Conservation (phyloP, 2,888 invertebrate species). For the Hybos culiciformis region DNA sequence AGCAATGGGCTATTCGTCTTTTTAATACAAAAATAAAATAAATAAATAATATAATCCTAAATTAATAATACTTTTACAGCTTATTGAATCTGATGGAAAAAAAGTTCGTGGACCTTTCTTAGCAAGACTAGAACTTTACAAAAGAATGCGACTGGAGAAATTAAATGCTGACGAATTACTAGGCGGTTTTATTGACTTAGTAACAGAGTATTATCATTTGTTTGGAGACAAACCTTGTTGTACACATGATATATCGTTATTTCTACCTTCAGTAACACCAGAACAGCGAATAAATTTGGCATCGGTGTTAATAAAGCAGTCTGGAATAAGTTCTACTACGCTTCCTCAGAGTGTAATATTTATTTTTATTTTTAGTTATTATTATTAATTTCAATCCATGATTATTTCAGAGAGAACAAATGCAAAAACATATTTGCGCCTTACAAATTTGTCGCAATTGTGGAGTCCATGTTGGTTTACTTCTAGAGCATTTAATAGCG, state of each 20-base stretch:
- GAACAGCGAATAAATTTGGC: conserved; percentile 45
- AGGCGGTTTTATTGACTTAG: conserved; percentile 52
- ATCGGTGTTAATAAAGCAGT: conserved; percentile 45
- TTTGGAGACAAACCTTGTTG: conserved; percentile 83
- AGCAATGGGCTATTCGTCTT: too few species aligned
- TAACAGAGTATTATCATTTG: conserved; percentile 59
- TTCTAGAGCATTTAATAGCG: conserved; percentile 40
- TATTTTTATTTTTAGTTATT: not conserved
- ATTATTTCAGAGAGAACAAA: conserved; percentile 46
- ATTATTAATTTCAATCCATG: not conserved
- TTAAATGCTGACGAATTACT: conserved; percentile 41
- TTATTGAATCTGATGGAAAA: conserved; percentile 40
- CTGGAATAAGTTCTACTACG: conserved; percentile 48
- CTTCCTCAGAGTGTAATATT: conserved; percentile 47
- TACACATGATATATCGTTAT: conserved; percentile 67
- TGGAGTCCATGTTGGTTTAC: conserved; percentile 47
- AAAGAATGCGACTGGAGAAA: conserved; percentile 41
- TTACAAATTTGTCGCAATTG: conserved; percentile 60
- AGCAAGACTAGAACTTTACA: conserved; percentile 65
- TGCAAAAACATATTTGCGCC: conserved; percentile 71
- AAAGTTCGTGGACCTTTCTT: conserved; percentile 67
- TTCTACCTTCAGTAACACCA: conserved; percentile 47
- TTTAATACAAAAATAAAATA: too few species aligned
- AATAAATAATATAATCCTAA: too few species aligned
- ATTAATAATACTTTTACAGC: conserved; percentile 31